Base-by-base conservation (phyloP, 2,113 vertebrate species). In the Halcyon malimbica region DNA sequence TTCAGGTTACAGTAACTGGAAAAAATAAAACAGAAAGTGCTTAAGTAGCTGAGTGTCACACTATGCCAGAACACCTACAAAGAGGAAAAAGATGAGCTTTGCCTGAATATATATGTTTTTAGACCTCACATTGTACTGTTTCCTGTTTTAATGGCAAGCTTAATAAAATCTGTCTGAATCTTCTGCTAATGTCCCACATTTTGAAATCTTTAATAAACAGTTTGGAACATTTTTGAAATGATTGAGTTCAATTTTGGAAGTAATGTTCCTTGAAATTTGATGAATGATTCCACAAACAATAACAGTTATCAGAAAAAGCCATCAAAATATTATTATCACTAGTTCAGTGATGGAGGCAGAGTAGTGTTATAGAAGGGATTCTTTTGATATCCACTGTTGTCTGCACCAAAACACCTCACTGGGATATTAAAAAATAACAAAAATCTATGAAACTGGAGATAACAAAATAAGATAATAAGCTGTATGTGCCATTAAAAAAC, bases 281-380 rank as follows among this genome's bases (percentile, higher is more conserved):
- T 33, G 3, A 93, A 93, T 71, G 65, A 76, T 65, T 94, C 70
- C 85, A 93, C 67, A 95, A 95, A 93, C 31, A 93, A 39, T 92
- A 92, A 77, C 12, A 89, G 41, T 89, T 79, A 96, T 48, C 57
- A 85, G 35, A 85, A 95, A 64, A 9, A 65, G 28, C 12, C 65
- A 79, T 82, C 53, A 85, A 82, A 91, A 79, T 75, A 75, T 51
- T 95, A 79, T 29, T 85, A 73, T 50, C 37, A 44, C 21, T 33
- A 51, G 15, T 85, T 93, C 74, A 37, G 37, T 69, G 57, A 68
- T 33, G 25, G 59, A 87, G 50, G 41, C 13, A 69, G 33, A 94
- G 21, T 13, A 28, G 24, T 57, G 21, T 76, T 60, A 84, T 50
- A 83, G 69, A 60, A 69, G 41, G 19, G 13, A 65, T 94, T 87